Base-by-base conservation (phyloP, 2,113 vertebrate species). In the Melanotaenia duboulayi region DNA sequence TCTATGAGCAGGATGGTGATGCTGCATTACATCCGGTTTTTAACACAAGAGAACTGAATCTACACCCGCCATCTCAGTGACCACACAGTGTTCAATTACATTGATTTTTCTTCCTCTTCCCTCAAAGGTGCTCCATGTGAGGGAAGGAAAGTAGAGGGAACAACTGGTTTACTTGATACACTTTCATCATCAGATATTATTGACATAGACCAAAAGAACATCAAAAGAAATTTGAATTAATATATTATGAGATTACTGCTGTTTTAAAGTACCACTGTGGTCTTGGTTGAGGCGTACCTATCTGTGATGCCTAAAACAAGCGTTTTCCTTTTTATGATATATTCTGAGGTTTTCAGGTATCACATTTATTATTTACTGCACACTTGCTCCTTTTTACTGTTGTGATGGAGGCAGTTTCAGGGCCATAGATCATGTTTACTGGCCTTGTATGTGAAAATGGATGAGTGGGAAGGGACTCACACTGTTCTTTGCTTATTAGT, bases 11-110 rank as follows among this genome's bases (percentile, higher is more conserved):
- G 48, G 24, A 59, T 46, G 57, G 40, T 51, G 57, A 50, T 67
- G 49, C 37, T 74, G 46, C 72, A 63, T 5, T 20, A 71, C 73
- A 52, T 83, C 35, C 24, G 17, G 6, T 16, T 71, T 83, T 66
- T 50, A 58, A 74, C 65, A 35, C 65, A 44, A 40, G 32, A 71
- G 62, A 56, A 71, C 49, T 24, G 58, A 28, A 77, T 74, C 57
- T 61, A n/a, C 67, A 23, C 28, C 58, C 39, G 1, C 76, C 12
- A 52, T 69, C 19, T 23, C 73, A 28, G 58, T 73, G 71, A 68
- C 72, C 79, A 81, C 82, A 83, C 65, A 61, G 68, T 52, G 64
- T 71, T 85, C 69, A 65, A 71, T 86, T 64, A 66, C 71, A 86
- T 82, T 56, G 85, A 87, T 80, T 74, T 57, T n/a, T 55, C 74